Percentiles rank a stretch among this genome's conserved stretches.
phyloP scores from a whole-genome alignment of 2,797 vertebrate genomes.

The Cyclopterus lumpus region DNA sequence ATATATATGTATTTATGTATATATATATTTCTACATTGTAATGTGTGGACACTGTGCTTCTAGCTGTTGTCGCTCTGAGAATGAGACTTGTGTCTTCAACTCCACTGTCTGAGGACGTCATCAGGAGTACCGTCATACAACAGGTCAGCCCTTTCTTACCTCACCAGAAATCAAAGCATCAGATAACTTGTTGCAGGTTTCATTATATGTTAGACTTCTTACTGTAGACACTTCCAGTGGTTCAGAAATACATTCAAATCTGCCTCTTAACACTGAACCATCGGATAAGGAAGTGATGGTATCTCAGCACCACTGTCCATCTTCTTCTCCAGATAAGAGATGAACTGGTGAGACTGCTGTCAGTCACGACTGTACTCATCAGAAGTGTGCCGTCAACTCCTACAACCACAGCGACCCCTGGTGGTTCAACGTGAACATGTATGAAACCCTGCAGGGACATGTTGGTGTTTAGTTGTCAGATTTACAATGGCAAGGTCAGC shows the following conservation, averaged over 20 bases:
- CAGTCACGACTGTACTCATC: not conserved
- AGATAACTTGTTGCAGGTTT: not conserved
- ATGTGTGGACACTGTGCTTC: not conserved
- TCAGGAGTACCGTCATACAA: not conserved
- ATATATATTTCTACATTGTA: too few species aligned
- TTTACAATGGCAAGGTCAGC: too few species aligned
- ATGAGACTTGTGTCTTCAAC: conserved; percentile 5
- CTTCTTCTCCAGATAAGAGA: conserved; percentile 30
- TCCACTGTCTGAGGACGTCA: not conserved
- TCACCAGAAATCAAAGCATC: not conserved
- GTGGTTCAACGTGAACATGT: not conserved
- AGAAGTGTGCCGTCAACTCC: not conserved
- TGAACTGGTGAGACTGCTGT: conserved; percentile 14
- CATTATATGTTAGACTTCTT: too few species aligned
- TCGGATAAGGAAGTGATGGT: not conserved
- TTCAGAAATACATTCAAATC: not conserved
- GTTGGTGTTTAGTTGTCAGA: not conserved
- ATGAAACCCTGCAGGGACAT: not conserved
- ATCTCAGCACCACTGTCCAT: not conserved
- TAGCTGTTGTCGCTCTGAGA: conserved; percentile 22
- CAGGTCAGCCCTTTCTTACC: conserved; percentile 15
- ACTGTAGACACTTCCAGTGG: not conserved
- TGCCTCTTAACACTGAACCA: not conserved
- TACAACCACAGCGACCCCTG: not conserved
- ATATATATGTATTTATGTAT: too few species aligned